Evolutionary conservation across 1,140 invertebrate species (phyloP), one percentile per base, ranked within the genome.

Genomic region (Drosophila jambulina): DNA sequence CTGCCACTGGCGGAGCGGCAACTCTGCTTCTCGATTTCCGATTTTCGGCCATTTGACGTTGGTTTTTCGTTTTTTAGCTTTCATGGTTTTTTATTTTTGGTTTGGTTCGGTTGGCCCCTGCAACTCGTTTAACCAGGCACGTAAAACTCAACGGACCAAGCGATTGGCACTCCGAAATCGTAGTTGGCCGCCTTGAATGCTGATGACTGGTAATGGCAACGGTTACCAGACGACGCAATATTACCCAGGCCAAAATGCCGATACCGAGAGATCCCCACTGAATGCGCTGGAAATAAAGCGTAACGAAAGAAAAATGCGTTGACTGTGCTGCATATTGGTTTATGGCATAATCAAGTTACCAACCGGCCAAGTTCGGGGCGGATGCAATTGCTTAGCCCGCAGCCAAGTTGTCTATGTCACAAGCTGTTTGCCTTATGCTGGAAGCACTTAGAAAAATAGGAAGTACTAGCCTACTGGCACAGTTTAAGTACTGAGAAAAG

Each of bases 101-200:
- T n/a, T n/a, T n/a, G n/a, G n/a, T 51, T 19, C 4, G 9, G 17
- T 70, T 51, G 29, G 42, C 46, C 49, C 59, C 57, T 54, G 15
- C 63, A 77, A 80, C 75, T 46, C 85, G 81, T 80, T 87, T 63
- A 43, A 51, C 29, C 49, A 29, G 64, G 75, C 76, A 78, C 76
- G 76, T 72, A 75, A 63, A 75, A 65, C 78, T 60, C 51, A 42
- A 49, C 69, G 49, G 48, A 70, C 19, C 69, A 58, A 42, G 69
- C 85, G 84, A 85, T 85, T 88, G 82, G 81, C 84, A 90, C 84
- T 90, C 71, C 63, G 68, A 85, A 79, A 68, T 62, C 67, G 54
- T 71, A 67, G 81, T 82, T 90, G 85, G 90, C 85, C 81, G 85
- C 68, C 85, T 82, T 90, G 85, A 84, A 90, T 90, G 85, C 86